Evolutionary conservation across 2,797 vertebrate species (phyloP).

Genomic region (Ficedula albicollis): DNA sequence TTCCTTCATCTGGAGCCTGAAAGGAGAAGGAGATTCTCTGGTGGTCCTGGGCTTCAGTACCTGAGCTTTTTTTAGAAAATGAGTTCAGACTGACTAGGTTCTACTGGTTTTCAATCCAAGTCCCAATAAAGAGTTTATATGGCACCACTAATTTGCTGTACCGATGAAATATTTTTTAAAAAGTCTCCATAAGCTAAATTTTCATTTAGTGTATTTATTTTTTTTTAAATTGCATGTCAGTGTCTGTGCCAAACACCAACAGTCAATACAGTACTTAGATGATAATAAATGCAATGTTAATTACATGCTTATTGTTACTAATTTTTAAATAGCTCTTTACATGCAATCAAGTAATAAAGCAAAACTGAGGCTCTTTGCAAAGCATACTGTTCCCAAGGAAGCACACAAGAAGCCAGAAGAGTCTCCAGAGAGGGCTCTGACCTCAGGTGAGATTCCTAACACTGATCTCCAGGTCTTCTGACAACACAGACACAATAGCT

Average conservation of each 20-base stretch:
- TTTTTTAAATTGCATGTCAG: background rate
- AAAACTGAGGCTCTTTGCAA: conserved; percentile 6
- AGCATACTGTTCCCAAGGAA: background rate
- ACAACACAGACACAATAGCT: background rate
- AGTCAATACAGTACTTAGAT: background rate
- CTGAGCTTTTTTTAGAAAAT: background rate
- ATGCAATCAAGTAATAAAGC: conserved; percentile 25
- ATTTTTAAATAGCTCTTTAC: conserved; percentile 48
- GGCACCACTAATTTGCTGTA: background rate
- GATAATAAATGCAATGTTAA: conserved; percentile 36
- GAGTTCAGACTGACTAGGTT: background rate
- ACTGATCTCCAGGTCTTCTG: background rate
- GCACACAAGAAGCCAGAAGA: background rate
- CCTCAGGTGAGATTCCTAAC: background rate
- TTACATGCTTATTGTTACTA: conserved; percentile 27
- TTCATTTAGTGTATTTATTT: background rate
- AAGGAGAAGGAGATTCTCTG: background rate
- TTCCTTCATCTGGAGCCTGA: background rate
- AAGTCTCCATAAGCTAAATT: background rate
- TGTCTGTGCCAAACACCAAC: background rate
- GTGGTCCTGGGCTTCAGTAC: background rate
- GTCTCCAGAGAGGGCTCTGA: background rate
- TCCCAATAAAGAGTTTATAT: background rate
- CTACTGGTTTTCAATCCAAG: conserved; percentile 25
- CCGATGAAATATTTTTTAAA: background rate